phyloP scores from a whole-genome alignment of 2,797 vertebrate species.

The Oceanodroma leucorhoa region DNA sequence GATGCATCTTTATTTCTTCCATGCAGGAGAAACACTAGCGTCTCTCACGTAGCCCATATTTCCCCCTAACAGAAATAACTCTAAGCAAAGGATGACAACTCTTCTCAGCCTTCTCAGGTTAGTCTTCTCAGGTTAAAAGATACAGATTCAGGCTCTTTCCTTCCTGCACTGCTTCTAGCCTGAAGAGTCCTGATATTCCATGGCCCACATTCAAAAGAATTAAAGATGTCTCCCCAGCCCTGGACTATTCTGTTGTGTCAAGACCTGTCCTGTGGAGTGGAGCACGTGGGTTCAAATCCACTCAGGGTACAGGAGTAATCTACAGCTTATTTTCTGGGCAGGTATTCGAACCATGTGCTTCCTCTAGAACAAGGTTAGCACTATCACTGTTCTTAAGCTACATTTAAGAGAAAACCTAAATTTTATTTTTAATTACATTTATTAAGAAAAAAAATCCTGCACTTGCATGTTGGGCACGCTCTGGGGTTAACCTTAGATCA shows the following conservation, averaged over 20 bases:
- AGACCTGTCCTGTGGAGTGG: neutral
- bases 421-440: neutral
- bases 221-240: neutral
- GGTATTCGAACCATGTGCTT: accelerated
- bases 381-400: neutral
- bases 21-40: neutral
- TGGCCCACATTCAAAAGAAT: neutral
- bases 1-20: neutral
- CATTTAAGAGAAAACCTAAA: neutral
- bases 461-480: neutral
- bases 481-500: neutral
- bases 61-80: neutral
- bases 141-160: neutral
- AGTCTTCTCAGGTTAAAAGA: neutral
- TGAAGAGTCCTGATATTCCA: neutral
- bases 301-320: neutral
- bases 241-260: neutral
- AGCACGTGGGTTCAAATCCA: neutral
- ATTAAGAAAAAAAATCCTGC: neutral
- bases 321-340: neutral
- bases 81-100: neutral
- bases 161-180: neutral
- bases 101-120: neutral
- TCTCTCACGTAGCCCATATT: neutral
- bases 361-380: neutral